Evolutionary conservation across 2,113 vertebrate genomes (phyloP).

Genomic region (Heloderma charlesbogerti): DNA sequence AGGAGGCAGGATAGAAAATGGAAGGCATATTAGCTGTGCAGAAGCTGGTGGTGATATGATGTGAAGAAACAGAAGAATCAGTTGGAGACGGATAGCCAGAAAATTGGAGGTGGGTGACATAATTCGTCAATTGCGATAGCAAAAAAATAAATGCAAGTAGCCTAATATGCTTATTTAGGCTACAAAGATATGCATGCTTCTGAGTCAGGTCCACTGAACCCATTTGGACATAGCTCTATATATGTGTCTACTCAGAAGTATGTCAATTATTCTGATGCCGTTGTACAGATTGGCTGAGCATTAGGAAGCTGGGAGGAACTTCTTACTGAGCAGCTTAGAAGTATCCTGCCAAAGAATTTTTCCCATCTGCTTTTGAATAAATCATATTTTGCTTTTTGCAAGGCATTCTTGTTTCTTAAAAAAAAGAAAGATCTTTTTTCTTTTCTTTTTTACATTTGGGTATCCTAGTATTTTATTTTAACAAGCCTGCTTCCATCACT

Average conservation of each 20-base stretch:
- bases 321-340: neutral
- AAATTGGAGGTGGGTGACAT: neutral
- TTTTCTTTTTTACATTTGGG: too few species aligned
- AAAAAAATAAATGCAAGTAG: neutral
- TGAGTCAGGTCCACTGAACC: neutral
- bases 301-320: neutral
- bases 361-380: too few species aligned
- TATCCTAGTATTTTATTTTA: too few species aligned
- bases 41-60: neutral
- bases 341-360: neutral
- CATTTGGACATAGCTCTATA: neutral
- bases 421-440: too few species aligned
- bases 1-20: neutral
- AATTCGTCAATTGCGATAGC: too few species aligned
- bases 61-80: constrained; percentile 23
- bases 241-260: too few species aligned
- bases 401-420: too few species aligned
- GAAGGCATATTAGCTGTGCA: neutral
- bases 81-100: constrained; percentile 12
- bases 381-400: too few species aligned
- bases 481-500: too few species aligned
- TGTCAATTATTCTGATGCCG: too few species aligned
- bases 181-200: neutral
- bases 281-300: neutral
- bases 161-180: neutral